phyloP scores from a whole-genome alignment of 2,888 invertebrate species.

The Pterobdella sp. region DNA sequence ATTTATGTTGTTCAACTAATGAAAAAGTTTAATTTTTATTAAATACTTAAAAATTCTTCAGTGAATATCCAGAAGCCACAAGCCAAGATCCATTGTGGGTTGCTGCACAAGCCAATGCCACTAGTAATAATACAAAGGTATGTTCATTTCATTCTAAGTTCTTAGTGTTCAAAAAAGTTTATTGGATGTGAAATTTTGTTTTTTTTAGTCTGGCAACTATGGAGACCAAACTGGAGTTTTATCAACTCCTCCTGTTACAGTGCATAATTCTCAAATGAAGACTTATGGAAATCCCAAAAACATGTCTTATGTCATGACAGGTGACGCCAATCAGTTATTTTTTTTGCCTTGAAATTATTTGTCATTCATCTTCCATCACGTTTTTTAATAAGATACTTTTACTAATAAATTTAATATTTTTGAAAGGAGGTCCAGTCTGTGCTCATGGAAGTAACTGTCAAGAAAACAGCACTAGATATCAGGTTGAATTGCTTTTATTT shows the following conservation, averaged over 20 bases:
- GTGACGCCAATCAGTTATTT: too few species aligned
- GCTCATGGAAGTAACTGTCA: conserved; percentile 26
- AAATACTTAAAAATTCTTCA: too few species aligned
- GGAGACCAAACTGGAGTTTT: conserved; percentile 3
- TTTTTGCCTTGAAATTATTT: too few species aligned
- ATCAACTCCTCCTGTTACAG: conserved; percentile 10
- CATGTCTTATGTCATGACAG: conserved; percentile 27
- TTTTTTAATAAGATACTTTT: too few species aligned
- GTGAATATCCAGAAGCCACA: not conserved
- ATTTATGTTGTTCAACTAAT: too few species aligned
- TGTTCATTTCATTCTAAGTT: too few species aligned
- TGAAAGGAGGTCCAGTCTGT: conserved; percentile 20
- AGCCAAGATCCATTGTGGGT: not conserved
- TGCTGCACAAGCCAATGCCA: not conserved
- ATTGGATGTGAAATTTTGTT: not conserved
- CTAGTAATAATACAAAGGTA: not conserved
- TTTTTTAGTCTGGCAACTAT: not conserved
- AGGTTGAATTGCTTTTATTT: not conserved
- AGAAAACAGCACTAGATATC: conserved; percentile 24
- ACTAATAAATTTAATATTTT: too few species aligned
- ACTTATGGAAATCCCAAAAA: conserved; percentile 26
- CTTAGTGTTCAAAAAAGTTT: too few species aligned
- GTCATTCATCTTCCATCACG: too few species aligned
- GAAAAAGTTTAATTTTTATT: too few species aligned
- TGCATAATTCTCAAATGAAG: conserved; percentile 21